These are phyloP conservation scores for Eonycteris spelaea DNA, from an alignment of 2,113 vertebrate species.

Conservation along the genomic window DNA sequence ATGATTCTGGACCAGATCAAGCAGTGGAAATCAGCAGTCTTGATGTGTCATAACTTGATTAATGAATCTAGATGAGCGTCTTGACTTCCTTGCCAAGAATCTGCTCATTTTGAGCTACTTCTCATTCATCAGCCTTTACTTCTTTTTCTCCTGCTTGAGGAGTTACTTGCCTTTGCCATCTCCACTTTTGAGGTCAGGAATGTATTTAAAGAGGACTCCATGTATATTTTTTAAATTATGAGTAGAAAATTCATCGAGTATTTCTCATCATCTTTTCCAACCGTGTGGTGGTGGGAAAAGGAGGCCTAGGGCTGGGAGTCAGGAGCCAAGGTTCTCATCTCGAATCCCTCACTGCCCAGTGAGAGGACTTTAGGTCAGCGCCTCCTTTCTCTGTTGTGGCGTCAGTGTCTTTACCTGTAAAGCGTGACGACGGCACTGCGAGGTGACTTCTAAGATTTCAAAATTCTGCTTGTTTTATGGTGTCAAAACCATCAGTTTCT, in stretches of 20 bases:
- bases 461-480: slow-evolving; percentile 26
- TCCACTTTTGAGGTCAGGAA: neutral
- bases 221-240: neutral
- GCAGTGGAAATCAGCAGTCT: neutral
- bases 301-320: neutral
- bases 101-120: neutral
- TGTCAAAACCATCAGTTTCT: slow-evolving; percentile 57
- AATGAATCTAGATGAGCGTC: neutral
- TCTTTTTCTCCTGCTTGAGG: neutral
- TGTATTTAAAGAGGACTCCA: neutral
- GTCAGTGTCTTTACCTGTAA: neutral
- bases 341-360: neutral
- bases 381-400: neutral
- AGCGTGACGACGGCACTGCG: neutral
- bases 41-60: neutral
- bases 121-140: neutral
- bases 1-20: neutral
- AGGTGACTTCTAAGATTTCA: slow-evolving; percentile 25
- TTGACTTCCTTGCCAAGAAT: neutral
- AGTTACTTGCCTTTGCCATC: neutral
- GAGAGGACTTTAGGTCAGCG: neutral
- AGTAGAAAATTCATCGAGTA: neutral
- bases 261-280: neutral
- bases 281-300: neutral
- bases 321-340: neutral